These are phyloP conservation scores for Trissolcus brochymenae DNA, from an alignment of 2,888 invertebrate species.

Conservation along the genomic window DNA sequence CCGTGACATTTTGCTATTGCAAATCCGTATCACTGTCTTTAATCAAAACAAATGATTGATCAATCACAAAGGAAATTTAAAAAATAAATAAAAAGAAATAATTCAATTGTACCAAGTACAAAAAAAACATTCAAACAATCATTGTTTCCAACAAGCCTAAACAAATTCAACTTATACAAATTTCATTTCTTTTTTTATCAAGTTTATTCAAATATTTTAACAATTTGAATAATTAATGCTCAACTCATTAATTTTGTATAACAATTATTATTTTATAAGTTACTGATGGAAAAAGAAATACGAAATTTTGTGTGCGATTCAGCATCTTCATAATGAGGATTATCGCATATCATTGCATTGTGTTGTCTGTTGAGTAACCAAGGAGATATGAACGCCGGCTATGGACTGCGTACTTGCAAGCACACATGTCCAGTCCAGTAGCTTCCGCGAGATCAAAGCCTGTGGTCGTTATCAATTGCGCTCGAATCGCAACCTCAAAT, in stretches of 20 bases:
- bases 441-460: neutral
- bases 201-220: neutral
- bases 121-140: too few species aligned
- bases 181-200: neutral
- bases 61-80: too few species aligned
- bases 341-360: neutral
- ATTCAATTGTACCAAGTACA: too few species aligned
- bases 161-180: neutral
- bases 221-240: neutral
- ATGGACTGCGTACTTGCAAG: slow-evolving; percentile 1
- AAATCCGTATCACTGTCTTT: too few species aligned
- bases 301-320: too few species aligned
- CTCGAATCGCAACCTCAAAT: neutral
- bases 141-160: neutral
- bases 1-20: too few species aligned
- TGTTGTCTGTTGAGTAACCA: slow-evolving; percentile 6
- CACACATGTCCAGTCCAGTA: neutral
- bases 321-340: neutral
- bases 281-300: too few species aligned
- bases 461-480: neutral
- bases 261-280: too few species aligned
- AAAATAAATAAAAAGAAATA: too few species aligned
- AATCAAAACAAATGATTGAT: too few species aligned
- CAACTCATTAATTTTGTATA: too few species aligned
- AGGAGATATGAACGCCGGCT: slow-evolving; percentile 6